phyloP scores from a whole-genome alignment of 2,797 vertebrate species.

The Epinephelus awoara region DNA sequence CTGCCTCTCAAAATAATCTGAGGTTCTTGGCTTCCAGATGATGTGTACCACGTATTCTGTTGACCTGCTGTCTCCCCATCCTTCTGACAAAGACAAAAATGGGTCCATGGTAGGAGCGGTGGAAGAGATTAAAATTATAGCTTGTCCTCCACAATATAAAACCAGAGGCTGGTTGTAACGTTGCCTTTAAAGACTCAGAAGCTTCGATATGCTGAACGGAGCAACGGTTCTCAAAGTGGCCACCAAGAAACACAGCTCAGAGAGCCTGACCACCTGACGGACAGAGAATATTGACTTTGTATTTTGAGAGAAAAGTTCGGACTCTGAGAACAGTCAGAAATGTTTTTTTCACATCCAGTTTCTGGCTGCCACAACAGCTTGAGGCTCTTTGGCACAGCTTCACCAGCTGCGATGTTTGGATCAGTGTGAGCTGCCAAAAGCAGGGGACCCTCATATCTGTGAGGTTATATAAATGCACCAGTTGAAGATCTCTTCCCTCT shows the following conservation, averaged over 20 bases:
- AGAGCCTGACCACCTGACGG: neutral
- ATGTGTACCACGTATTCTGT: no score
- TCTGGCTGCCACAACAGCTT: slow-evolving; percentile 26
- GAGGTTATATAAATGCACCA: slow-evolving; percentile 28
- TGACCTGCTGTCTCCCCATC: no score
- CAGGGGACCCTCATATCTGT: slow-evolving; percentile 14
- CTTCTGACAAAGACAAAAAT: no score
- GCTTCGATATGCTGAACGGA: neutral
- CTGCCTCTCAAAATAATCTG: no score
- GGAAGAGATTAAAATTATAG: no score
- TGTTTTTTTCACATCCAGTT: slow-evolving; percentile 4
- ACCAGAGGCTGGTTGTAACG: no score
- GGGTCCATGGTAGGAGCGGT: no score
- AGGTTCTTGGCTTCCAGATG: no score
- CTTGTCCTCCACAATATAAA: no score
- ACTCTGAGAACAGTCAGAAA: neutral
- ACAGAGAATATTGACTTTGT: slow-evolving; percentile 18
- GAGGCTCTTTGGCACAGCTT: slow-evolving; percentile 24
- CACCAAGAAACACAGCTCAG: neutral
- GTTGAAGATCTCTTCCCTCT: slow-evolving; percentile 25
- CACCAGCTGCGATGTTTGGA: slow-evolving; percentile 32
- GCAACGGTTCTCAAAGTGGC: neutral
- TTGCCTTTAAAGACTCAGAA: no score
- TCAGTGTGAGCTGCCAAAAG: neutral
- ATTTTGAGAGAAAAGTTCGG: slow-evolving; percentile 4